These are phyloP conservation scores for Anser brachyrhynchus DNA, from an alignment of 2,113 vertebrate species.

Conservation along the genomic window DNA sequence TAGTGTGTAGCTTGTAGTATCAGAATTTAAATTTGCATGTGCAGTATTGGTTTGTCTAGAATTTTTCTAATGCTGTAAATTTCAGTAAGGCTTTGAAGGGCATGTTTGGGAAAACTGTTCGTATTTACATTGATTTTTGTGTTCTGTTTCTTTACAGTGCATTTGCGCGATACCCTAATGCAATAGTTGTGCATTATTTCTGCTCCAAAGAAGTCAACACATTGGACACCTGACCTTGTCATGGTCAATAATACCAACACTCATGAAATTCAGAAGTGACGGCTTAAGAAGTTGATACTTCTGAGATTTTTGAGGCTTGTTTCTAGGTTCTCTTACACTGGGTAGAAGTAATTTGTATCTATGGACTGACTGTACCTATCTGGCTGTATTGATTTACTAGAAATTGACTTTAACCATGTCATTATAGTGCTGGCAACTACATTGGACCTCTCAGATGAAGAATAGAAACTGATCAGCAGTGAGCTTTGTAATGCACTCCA, in stretches of 20 bases:
- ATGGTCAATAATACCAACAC: neutral
- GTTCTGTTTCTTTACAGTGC: slow-evolving; percentile 79
- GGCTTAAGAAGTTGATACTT: neutral
- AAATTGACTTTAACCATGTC: slow-evolving; percentile 34
- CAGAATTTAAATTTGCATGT: neutral
- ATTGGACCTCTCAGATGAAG: slow-evolving; percentile 30
- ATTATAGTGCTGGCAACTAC: slow-evolving; percentile 2
- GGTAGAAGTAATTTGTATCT: slow-evolving; percentile 31
- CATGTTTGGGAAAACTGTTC: neutral
- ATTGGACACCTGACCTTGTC: slow-evolving; percentile 81
- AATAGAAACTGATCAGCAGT: slow-evolving; percentile 8
- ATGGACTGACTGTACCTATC: slow-evolving; percentile 33
- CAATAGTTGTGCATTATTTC: slow-evolving; percentile 97
- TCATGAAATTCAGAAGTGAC: neutral
- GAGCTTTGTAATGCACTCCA: slow-evolving; percentile 43
- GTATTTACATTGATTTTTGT: slow-evolving; percentile 1
- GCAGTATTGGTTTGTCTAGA: neutral
- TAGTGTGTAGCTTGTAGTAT: neutral
- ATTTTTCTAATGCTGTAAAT: neutral
- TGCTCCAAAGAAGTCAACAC: slow-evolving; percentile 95
- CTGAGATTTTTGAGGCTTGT: slow-evolving; percentile 21
- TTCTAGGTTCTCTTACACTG: slow-evolving; percentile 4
- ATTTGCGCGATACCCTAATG: slow-evolving; percentile 96
- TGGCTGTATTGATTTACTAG: slow-evolving; percentile 39
- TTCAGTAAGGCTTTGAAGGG: neutral